phyloP scores from a whole-genome alignment of 2,113 vertebrate species.

The Turdus rufiventris region DNA sequence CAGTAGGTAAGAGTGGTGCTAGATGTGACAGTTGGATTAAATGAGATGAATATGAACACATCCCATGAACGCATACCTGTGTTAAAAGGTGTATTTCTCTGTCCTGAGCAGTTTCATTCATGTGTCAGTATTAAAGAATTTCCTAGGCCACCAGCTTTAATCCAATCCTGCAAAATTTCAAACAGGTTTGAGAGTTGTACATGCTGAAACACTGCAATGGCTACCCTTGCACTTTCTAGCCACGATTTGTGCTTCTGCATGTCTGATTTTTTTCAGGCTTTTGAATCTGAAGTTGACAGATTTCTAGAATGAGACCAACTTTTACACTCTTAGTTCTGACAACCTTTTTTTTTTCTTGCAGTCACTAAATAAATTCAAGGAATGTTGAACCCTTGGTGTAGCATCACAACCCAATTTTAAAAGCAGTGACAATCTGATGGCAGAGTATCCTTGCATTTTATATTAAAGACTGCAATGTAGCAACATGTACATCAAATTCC shows the following conservation, averaged over 20 bases:
- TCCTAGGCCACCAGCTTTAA: background rate
- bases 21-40: background rate
- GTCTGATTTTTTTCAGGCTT: background rate
- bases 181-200: background rate
- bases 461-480: background rate
- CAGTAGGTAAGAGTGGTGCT: background rate
- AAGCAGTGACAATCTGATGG: background rate
- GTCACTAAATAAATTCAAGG: background rate
- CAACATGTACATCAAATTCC: background rate
- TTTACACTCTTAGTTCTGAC: background rate
- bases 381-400: background rate
- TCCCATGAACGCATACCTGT: background rate
- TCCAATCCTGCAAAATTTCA: background rate
- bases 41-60: background rate
- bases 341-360: background rate
- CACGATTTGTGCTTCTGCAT: background rate
- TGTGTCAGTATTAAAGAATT: background rate
- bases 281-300: background rate
- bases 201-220: background rate
- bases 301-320: background rate
- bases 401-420: background rate
- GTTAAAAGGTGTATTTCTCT: background rate
- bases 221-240: accelerated
- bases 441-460: background rate
- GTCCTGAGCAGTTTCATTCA: background rate